Evolutionary conservation across 2,113 vertebrate genomes (phyloP).

Genomic region (Neolamprologus tretocephalus): DNA sequence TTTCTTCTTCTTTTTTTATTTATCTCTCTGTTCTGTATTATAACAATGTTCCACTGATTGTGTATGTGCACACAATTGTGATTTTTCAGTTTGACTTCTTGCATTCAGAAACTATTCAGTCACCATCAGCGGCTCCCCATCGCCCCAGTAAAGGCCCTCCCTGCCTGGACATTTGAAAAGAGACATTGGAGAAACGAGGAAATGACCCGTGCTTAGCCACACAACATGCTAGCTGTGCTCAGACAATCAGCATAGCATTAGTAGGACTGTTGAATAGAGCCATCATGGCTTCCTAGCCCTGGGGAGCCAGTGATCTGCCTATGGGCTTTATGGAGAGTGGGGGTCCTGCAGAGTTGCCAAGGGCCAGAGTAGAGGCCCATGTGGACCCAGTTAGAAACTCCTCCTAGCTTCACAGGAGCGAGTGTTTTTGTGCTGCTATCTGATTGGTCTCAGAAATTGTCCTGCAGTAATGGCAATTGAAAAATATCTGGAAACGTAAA

Average conservation of each 20-base stretch:
- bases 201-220: slow-evolving; percentile 56
- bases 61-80: not conserved
- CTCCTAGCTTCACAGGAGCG: not conserved
- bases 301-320: slow-evolving; percentile 48
- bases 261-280: slow-evolving; percentile 47
- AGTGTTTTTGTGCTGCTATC: not conserved
- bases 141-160: slow-evolving; percentile 17
- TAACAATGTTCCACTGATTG: not conserved
- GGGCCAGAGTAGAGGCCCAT: slow-evolving; percentile 9
- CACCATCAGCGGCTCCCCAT: slow-evolving; percentile 1
- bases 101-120: not conserved
- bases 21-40: not conserved
- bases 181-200: slow-evolving; percentile 51
- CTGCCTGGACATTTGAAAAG: slow-evolving; percentile 45
- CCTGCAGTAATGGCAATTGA: not conserved
- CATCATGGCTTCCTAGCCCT: slow-evolving; percentile 31
- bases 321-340: slow-evolving; percentile 47
- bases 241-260: slow-evolving; percentile 56
- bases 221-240: slow-evolving; percentile 52
- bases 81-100: slow-evolving; percentile 5
- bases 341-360: slow-evolving; percentile 31
- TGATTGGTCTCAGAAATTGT: not conserved
- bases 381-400: not conserved
- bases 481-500: not conserved
- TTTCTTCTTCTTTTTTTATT: not conserved